Conservation (phyloP, 2,113 vertebrate species). For the Corythornis cristatus region DNA sequence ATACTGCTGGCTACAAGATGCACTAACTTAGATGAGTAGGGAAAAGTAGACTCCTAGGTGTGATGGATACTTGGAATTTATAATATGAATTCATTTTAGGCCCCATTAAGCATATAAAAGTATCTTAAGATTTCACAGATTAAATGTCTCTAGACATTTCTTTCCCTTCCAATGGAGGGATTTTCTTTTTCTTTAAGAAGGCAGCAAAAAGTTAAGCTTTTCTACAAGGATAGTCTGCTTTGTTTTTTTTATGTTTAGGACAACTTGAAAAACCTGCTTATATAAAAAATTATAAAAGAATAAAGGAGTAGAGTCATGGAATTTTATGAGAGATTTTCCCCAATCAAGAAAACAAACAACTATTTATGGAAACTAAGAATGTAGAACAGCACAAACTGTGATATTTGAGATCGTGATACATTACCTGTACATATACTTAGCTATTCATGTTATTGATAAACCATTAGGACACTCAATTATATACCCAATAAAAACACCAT, state of each 20-base stretch:
- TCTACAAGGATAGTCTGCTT: slow-evolving; percentile 74
- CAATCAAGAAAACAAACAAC: slow-evolving; percentile 61
- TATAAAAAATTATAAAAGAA: slow-evolving; percentile 80
- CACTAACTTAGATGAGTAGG: not conserved
- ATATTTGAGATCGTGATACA: too few relatives aligned
- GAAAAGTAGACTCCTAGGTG: slow-evolving; percentile 17
- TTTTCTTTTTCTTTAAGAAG: slow-evolving; percentile 73
- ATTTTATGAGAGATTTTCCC: slow-evolving; percentile 67
- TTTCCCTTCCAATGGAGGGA: slow-evolving; percentile 70
- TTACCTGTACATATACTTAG: too few relatives aligned
- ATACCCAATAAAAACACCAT: too few relatives aligned
- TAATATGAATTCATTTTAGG: slow-evolving; percentile 52
- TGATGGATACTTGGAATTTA: slow-evolving; percentile 5
- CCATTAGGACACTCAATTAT: too few relatives aligned
- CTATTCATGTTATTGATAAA: too few relatives aligned
- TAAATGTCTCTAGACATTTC: slow-evolving; percentile 60
- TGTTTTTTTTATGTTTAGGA: slow-evolving; percentile 64
- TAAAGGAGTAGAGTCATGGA: slow-evolving; percentile 69
- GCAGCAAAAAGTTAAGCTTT: slow-evolving; percentile 74
- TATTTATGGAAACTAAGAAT: too few relatives aligned
- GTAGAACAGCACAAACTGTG: too few relatives aligned
- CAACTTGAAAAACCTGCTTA: slow-evolving; percentile 75
- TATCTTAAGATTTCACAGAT: slow-evolving; percentile 55
- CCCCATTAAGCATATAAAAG: slow-evolving; percentile 61
- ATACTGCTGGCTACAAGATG: not conserved